phyloP scores from a whole-genome alignment of 1,140 invertebrate genomes.

The Pogonomyrmex barbatus region DNA sequence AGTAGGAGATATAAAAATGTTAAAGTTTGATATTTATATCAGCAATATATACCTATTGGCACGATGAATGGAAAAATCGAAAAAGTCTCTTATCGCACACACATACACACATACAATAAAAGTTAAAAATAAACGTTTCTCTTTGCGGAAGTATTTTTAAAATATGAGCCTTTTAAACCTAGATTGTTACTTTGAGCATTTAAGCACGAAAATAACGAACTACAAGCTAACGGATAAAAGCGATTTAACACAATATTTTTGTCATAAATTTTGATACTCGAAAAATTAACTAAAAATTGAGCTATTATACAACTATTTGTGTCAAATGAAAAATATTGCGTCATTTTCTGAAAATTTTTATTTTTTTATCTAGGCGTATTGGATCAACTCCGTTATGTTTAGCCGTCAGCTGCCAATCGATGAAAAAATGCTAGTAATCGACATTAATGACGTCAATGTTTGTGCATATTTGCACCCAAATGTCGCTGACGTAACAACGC shows the following conservation, averaged over 20 bases:
- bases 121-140: slow-evolving; percentile 45
- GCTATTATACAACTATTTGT: background rate
- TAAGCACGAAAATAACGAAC: slow-evolving; percentile 42
- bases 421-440: background rate
- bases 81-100: background rate
- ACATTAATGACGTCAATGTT: slow-evolving; percentile 23
- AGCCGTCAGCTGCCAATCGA: slow-evolving; percentile 15
- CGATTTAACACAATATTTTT: slow-evolving; percentile 16
- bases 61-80: slow-evolving; percentile 43
- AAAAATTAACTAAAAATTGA: background rate
- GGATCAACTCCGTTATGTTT: background rate
- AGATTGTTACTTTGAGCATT: slow-evolving; percentile 38
- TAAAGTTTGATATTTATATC: slow-evolving; percentile 38
- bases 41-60: slow-evolving; percentile 11
- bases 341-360: background rate
- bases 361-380: background rate
- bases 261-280: background rate
- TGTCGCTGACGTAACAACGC: background rate
- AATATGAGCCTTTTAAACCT: slow-evolving; percentile 44
- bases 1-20: background rate
- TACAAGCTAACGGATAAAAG: background rate
- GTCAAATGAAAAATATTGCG: background rate
- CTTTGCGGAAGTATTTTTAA: slow-evolving; percentile 44
- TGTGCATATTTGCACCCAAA: slow-evolving; percentile 2
- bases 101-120: slow-evolving; percentile 2